A percentile compares a stretch with the other conserved stretches of the same genome.
These are phyloP conservation scores for Mormyrus hasselquistii DNA, from an alignment of 2,797 vertebrate genomes.

Conservation along the genomic window DNA sequence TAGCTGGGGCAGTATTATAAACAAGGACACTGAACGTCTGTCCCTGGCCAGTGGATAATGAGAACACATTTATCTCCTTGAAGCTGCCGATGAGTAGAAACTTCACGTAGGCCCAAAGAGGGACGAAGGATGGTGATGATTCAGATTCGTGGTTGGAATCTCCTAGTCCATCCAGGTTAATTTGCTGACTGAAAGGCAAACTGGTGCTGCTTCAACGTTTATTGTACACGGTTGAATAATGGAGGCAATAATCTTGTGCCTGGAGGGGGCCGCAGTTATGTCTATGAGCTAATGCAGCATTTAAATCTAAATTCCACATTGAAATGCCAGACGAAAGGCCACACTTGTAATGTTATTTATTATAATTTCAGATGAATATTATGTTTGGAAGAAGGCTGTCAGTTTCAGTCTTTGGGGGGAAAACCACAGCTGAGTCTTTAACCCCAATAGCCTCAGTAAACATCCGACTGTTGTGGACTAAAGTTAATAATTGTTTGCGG, in stretches of 20 bases:
- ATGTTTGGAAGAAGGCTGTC: not conserved
- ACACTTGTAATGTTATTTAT: not conserved
- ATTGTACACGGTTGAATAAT: not conserved
- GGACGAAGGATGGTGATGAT: not conserved
- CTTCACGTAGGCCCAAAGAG: not conserved
- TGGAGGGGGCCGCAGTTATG: not conserved
- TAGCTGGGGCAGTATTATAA: not conserved
- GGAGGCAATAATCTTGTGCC: not conserved
- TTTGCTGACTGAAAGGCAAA: not conserved
- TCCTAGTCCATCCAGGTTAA: constrained; percentile 3
- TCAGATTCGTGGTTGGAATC: not conserved
- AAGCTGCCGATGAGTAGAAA: not conserved
- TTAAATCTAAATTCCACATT: not conserved
- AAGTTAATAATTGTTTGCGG: not conserved
- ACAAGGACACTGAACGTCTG: not conserved
- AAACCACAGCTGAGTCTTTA: not conserved
- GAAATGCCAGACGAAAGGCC: not conserved
- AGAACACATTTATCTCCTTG: not conserved
- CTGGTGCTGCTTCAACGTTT: not conserved
- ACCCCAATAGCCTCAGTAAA: not conserved
- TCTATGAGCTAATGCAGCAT: not conserved
- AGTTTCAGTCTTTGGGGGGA: not conserved
- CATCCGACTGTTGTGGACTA: not conserved
- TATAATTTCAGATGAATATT: not conserved
- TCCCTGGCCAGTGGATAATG: not conserved